Base-by-base conservation (phyloP, 2,797 vertebrate genomes). In the Cyclopterus lumpus region DNA sequence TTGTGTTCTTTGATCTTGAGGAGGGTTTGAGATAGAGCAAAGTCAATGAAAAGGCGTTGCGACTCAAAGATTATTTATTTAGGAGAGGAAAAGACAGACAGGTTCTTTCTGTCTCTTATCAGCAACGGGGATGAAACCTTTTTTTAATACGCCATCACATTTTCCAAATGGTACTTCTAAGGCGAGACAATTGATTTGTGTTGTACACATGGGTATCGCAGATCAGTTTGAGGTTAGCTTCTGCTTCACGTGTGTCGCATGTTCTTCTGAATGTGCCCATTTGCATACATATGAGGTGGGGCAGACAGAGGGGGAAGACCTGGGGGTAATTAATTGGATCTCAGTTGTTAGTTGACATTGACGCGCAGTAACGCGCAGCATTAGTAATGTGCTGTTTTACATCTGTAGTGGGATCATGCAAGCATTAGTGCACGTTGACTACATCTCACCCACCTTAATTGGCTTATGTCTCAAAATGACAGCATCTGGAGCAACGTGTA, bases 311-410 rank as follows among this genome's bases (percentile, higher is more conserved):
- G 55, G n/a, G 58, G 28, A 73, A 75, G 53, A 79, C 22, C 1
- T 20, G 8, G 30, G 8, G 70, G 75, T 88, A 82, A 90, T 86
- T 77, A 89, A 84, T 79, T 71, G 66, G 71, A 68, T 86, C 74
- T 72, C 77, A 60, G 26, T 40, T 61, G 68, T n/a, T 77, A 46
- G 65, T 36, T 77, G 78, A 79, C 67, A 38, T 60, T 77, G 80
- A 78, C 78, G 61, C 30, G 53, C 66, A 51, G 49, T 55, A 69
- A 57, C 18, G 8, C 66, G 64, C 53, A 3, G 72, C 63, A 68
- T 67, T 83, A 77, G 57, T 34, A 55, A 83, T 76, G 72, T 78
- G 65, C 75, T 83, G 72, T 85, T 84, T 77, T 82, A 77, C 83
- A 79, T 80, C 48, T 75, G 70, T 71, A 71, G 36, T 6, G 30